Percentiles rank a stretch among this genome's conserved stretches.
Evolutionary conservation across 2,797 vertebrate genomes (phyloP).

Genomic region (Gastrophryne carolinensis): DNA sequence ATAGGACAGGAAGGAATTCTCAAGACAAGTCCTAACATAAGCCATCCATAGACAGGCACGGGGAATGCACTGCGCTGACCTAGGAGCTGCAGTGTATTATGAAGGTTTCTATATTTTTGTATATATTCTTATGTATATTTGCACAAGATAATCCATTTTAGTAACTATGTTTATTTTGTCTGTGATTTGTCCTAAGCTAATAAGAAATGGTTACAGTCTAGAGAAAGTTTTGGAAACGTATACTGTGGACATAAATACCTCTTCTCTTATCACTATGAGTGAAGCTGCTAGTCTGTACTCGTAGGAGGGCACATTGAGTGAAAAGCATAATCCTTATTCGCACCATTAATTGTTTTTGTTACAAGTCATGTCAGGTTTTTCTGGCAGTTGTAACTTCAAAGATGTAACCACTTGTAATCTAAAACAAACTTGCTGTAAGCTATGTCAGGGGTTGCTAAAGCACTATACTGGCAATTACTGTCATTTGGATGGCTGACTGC

Average conservation of each 20-base stretch:
- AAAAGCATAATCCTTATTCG: conserved; percentile 20
- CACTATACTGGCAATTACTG: not conserved
- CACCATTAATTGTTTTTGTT: conserved; percentile 15
- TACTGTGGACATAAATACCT: not conserved
- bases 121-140: conserved; percentile 1
- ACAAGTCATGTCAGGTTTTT: conserved; percentile 40
- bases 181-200: not conserved
- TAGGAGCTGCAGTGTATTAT: conserved; percentile 31
- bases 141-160: not conserved
- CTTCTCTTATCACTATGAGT: not conserved
- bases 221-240: conserved; percentile 13
- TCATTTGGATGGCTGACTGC: not conserved
- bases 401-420: conserved; percentile 6
- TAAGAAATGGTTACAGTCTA: not conserved
- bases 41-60: not conserved
- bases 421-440: not conserved
- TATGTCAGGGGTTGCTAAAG: not conserved
- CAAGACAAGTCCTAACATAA: conserved; percentile 37
- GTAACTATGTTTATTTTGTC: not conserved
- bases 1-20: conserved; percentile 36
- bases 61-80: not conserved
- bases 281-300: conserved; percentile 22
- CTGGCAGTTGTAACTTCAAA: conserved; percentile 27
- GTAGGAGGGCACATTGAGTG: not conserved
- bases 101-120: not conserved